Percentiles rank a stretch among this genome's conserved stretches.
These are phyloP conservation scores for Emmelina monodactyla DNA, from an alignment of 2,888 invertebrate genomes.

Conservation along the genomic window DNA sequence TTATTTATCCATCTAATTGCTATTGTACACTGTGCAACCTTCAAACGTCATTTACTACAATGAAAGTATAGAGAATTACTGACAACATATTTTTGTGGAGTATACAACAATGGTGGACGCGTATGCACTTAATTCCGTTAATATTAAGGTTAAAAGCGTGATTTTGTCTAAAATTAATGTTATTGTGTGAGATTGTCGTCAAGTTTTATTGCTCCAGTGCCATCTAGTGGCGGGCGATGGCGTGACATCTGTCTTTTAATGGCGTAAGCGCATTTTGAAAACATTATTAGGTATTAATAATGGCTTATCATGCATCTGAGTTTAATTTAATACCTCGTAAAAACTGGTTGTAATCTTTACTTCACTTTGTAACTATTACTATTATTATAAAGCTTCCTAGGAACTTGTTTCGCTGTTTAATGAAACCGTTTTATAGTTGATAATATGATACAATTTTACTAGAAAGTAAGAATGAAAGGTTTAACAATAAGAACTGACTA, in stretches of 20 bases:
- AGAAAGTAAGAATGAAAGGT: too few relatives aligned
- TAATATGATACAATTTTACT: too few relatives aligned
- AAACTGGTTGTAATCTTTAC: too few relatives aligned
- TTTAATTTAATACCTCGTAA: too few relatives aligned
- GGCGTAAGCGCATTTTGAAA: too few relatives aligned
- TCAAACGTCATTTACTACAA: background rate
- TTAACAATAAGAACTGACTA: too few relatives aligned
- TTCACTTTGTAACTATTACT: too few relatives aligned
- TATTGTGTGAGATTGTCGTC: conserved; percentile 36
- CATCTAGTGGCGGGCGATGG: conserved; percentile 9
- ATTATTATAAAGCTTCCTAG: too few relatives aligned
- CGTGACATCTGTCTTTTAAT: conserved; percentile 29
- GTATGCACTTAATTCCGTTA: conserved; percentile 58
- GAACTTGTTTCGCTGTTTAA: too few relatives aligned
- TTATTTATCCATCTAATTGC: conserved; percentile 63
- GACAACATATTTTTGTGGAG: background rate
- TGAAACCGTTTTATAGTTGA: too few relatives aligned
- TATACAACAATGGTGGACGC: conserved; percentile 30
- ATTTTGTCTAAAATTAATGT: conserved; percentile 44
- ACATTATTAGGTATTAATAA: too few relatives aligned
- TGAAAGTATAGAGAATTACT: background rate
- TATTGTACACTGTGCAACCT: conserved; percentile 8
- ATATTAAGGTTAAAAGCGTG: conserved; percentile 46
- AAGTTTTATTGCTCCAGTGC: conserved; percentile 35
- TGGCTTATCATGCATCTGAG: too few relatives aligned